Base-by-base conservation (phyloP, 1,140 invertebrate genomes). In the Drosophila hydei region DNA sequence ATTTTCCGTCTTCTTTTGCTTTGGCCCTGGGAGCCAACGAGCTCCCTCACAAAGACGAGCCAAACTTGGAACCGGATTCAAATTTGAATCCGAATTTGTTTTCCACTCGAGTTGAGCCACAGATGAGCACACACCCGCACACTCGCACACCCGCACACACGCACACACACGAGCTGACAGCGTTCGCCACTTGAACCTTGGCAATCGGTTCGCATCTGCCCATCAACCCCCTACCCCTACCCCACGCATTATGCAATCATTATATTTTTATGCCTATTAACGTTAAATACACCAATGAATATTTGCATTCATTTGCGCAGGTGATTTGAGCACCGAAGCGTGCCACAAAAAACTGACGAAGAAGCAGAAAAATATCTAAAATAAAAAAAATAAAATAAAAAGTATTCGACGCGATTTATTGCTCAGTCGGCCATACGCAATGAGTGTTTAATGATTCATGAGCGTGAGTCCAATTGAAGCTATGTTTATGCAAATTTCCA, bases 201-300 rank as follows among this genome's bases (percentile, higher is more conserved):
- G 30, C 12, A 67, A 61, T 61, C 64, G 56, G 45, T 43, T 68
- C 45, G 27, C 30, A 30, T 14, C 12, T 11, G 16, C n/a, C 30
- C 58, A 55, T n/a, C 51, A 14, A 25, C 27, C 19, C 19, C 6
- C 14, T 52, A 23, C 23, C 36, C 11, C 19, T 4, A 4, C 12
- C 8, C 23, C 7, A 14, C n/a, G 40, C 72, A 79, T 76, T 72
- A 79, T 70, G 79, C 80, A 84, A 84, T 84, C 80, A 84, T 84
- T 84, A 84, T 73, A 76, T 73, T 84, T 65, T 84, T 72, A 71
- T 84, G 79, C 75, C 79, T 84, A 84, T 84, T 84, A 79, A 69
- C 70, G 60, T 52, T 69, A 84, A 84, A 79, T 62, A 83, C 72
- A 59, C 65, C 64, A 69, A 59, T 67, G 51, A 75, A 72, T 59